Conservation (phyloP, 2,888 invertebrate species). For the Cyclophora punctaria region DNA sequence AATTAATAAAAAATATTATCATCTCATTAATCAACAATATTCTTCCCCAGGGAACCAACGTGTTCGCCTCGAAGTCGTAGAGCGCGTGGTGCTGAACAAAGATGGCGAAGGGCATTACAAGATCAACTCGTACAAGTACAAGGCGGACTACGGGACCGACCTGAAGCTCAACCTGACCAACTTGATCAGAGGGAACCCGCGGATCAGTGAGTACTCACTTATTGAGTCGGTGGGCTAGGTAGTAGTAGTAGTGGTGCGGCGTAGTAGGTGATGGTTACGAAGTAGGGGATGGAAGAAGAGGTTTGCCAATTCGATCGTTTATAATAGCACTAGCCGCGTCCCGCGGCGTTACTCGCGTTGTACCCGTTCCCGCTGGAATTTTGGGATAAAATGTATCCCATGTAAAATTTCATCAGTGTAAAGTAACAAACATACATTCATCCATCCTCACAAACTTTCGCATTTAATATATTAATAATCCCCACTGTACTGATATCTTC, state of each 20-base stretch:
- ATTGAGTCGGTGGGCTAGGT: too few relatives aligned
- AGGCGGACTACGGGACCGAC: constrained; percentile 63
- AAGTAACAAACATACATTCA: constrained; percentile 1
- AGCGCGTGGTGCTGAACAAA: constrained; percentile 49
- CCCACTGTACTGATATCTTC: too few relatives aligned
- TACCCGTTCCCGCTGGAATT: background rate
- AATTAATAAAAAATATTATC: too few relatives aligned
- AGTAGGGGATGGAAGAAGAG: too few relatives aligned
- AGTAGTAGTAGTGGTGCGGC: too few relatives aligned
- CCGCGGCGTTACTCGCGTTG: too few relatives aligned
- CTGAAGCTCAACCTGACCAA: constrained; percentile 64
- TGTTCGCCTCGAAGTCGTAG: constrained; percentile 56
- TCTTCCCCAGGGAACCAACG: constrained; percentile 52
- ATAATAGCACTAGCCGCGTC: too few relatives aligned
- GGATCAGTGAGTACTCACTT: constrained; percentile 49
- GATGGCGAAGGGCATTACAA: constrained; percentile 64
- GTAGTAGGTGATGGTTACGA: too few relatives aligned
- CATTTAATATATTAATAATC: too few relatives aligned
- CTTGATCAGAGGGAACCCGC: constrained; percentile 60
- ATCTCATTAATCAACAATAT: background rate
- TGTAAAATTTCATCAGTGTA: background rate
- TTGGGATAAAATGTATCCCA: background rate
- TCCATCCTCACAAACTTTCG: too few relatives aligned
- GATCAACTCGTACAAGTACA: constrained; percentile 68
- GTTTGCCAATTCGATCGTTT: too few relatives aligned